These are phyloP conservation scores for Melanostoma scalare DNA, from an alignment of 2,888 invertebrate species.

Conservation along the genomic window DNA sequence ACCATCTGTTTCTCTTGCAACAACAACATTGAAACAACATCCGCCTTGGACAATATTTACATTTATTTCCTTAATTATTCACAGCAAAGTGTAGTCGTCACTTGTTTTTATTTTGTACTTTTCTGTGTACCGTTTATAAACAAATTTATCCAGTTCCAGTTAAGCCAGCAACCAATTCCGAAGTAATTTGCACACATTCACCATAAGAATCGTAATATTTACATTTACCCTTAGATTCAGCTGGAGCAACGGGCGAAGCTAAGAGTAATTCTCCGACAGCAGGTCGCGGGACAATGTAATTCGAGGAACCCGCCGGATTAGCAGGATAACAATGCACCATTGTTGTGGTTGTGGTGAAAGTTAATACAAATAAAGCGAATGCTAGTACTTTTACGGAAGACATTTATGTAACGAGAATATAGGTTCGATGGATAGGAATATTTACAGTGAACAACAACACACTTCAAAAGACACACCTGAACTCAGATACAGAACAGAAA, in stretches of 20 bases:
- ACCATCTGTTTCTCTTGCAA: not conserved
- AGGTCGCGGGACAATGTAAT: constrained; percentile 47
- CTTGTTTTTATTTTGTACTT: not conserved
- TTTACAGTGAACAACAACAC: constrained; percentile 20
- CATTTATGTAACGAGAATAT: constrained; percentile 5
- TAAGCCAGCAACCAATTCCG: constrained; percentile 59
- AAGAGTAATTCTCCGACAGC: constrained; percentile 47
- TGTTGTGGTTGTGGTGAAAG: constrained; percentile 7
- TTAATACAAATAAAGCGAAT: constrained; percentile 30
- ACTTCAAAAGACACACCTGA: constrained; percentile 52
- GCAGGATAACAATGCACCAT: constrained; percentile 43
- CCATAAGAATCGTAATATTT: constrained; percentile 67
- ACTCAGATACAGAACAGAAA: constrained; percentile 49
- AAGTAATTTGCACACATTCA: constrained; percentile 66
- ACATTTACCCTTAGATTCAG: constrained; percentile 56
- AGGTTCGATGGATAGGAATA: constrained; percentile 7
- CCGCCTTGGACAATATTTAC: constrained; percentile 4
- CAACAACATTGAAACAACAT: not conserved
- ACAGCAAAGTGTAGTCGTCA: not conserved
- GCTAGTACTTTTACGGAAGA: constrained; percentile 34
- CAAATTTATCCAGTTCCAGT: constrained; percentile 49
- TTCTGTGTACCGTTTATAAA: not conserved
- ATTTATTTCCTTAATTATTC: constrained; percentile 10
- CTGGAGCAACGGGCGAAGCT: constrained; percentile 47
- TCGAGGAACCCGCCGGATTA: constrained; percentile 7